These are phyloP conservation scores for Cloeon dipterum DNA, from an alignment of 2,888 invertebrate genomes.

Conservation along the genomic window DNA sequence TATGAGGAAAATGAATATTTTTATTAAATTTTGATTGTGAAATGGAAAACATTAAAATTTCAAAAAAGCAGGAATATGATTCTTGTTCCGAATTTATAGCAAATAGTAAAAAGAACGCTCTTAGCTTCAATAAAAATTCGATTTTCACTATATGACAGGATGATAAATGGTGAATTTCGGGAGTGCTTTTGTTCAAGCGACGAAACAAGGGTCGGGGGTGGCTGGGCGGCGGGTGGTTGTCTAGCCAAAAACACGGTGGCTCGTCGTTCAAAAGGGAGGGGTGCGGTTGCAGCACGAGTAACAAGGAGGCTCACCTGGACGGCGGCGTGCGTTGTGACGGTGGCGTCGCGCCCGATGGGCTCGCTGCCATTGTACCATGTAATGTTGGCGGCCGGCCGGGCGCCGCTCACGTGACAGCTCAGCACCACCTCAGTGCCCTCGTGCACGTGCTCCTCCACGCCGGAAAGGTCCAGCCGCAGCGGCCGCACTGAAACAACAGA, in stretches of 20 bases:
- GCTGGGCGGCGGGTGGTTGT: conserved; percentile 4
- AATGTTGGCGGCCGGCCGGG: conserved; percentile 59
- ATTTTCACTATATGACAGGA: too few relatives aligned
- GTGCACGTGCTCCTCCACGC: conserved; percentile 53
- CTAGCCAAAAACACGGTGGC: not conserved
- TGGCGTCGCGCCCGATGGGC: conserved; percentile 13
- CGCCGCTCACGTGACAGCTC: conserved; percentile 54
- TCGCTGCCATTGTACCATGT: conserved; percentile 65
- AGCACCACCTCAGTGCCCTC: conserved; percentile 59
- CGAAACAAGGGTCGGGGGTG: conserved; percentile 13
- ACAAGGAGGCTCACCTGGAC: conserved; percentile 11
- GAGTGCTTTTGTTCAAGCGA: too few relatives aligned
- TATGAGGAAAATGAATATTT: too few relatives aligned
- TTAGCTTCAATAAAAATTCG: too few relatives aligned
- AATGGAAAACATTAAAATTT: too few relatives aligned
- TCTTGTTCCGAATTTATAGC: too few relatives aligned
- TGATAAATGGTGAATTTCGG: too few relatives aligned
- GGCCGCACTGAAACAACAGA: conserved; percentile 83
- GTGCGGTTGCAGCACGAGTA: conserved; percentile 1
- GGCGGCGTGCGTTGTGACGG: conserved; percentile 13
- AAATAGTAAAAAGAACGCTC: too few relatives aligned
- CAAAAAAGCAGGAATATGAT: too few relatives aligned
- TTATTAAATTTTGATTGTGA: too few relatives aligned
- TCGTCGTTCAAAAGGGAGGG: conserved; percentile 1
- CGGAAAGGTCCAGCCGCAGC: conserved; percentile 46